Percentiles rank a stretch among this genome's conserved stretches.
Conservation (phyloP, 1,140 invertebrate genomes). For the Sitobion miscanthi region DNA sequence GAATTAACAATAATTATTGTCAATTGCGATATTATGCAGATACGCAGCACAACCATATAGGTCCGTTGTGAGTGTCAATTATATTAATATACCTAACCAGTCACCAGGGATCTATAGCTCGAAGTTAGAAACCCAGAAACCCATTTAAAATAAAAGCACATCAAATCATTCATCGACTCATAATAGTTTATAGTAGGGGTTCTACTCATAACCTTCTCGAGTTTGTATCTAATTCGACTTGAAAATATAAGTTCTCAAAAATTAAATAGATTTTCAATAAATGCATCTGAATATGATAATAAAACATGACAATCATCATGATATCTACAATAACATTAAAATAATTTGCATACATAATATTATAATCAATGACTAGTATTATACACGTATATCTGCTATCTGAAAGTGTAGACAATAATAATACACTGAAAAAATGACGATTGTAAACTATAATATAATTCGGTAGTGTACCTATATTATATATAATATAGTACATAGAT, state of each 20-base stretch:
- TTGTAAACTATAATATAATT: neutral
- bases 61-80: neutral
- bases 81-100: neutral
- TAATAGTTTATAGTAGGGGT: neutral
- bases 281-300: neutral
- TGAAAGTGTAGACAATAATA: neutral
- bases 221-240: neutral
- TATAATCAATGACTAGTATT: neutral
- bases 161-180: neutral
- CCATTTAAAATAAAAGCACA: neutral
- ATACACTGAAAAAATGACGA: neutral
- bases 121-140: neutral
- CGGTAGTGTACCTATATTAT: neutral
- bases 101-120: neutral
- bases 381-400: neutral
- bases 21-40: neutral
- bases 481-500: no score
- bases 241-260: neutral
- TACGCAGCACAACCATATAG: no score
- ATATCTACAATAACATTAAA: neutral
- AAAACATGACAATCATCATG: neutral
- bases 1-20: neutral
- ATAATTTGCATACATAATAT: neutral
- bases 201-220: neutral
- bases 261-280: neutral